Conservation (phyloP, 2,888 invertebrate species). For the Scaeva pyrastri region DNA sequence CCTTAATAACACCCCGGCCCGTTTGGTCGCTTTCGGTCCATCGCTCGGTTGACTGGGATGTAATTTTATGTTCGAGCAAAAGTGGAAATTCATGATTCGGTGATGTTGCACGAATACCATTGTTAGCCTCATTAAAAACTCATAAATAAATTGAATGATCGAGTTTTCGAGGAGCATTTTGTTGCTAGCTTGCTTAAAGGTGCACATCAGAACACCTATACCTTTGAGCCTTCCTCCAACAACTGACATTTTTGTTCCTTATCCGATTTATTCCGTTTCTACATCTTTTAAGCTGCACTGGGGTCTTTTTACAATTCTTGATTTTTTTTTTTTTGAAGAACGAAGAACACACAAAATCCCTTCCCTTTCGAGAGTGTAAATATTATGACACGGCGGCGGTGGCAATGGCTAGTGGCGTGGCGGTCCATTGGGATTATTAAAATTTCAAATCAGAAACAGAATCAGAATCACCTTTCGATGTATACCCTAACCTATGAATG, state of each 20-base stretch:
- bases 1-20: conserved; percentile 72
- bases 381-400: conserved; percentile 53
- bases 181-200: background rate
- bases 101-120: conserved; percentile 73
- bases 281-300: background rate
- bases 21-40: background rate
- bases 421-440: conserved; percentile 71
- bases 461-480: conserved; percentile 34
- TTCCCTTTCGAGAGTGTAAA: conserved; percentile 53
- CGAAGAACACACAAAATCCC: conserved; percentile 34
- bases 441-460: conserved; percentile 59
- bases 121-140: conserved; percentile 75
- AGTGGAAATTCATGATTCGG: conserved; percentile 75
- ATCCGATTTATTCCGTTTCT: background rate
- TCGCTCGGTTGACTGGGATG: conserved; percentile 28
- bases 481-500: background rate
- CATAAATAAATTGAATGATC: conserved; percentile 75
- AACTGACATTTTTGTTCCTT: conserved; percentile 43
- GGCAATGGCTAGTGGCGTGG: too few species aligned
- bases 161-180: conserved; percentile 44
- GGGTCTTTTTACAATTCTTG: background rate
- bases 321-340: background rate
- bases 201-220: background rate
- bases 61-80: conserved; percentile 73
- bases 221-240: background rate